Conservation (phyloP, 2,888 invertebrate species). For the Phrixothrix hirtus region DNA sequence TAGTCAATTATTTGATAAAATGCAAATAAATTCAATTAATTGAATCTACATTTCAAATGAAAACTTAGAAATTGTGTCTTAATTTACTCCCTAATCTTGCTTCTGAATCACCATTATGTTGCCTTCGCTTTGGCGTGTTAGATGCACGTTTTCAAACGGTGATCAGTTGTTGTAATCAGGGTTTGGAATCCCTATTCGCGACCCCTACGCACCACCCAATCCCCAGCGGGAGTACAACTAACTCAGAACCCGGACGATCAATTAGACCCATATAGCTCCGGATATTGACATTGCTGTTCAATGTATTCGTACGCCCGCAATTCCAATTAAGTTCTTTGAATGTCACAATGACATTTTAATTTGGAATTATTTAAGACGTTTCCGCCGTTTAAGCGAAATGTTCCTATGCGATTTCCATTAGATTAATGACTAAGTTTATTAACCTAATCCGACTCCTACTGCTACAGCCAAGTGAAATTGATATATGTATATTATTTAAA, state of each 20-base stretch:
- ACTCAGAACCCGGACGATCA: slow-evolving; percentile 43
- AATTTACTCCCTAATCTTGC: slow-evolving; percentile 22
- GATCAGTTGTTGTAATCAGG: slow-evolving; percentile 36
- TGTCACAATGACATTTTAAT: slow-evolving; percentile 51
- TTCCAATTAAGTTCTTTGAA: slow-evolving; percentile 50
- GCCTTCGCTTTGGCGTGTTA: slow-evolving; percentile 19
- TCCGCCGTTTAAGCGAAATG: slow-evolving; percentile 25
- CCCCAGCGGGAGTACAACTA: slow-evolving; percentile 31
- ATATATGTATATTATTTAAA: too few relatives aligned
- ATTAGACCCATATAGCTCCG: slow-evolving; percentile 48
- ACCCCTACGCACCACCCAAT: slow-evolving; percentile 15
- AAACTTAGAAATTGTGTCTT: slow-evolving; percentile 24
- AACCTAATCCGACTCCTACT: slow-evolving; percentile 17
- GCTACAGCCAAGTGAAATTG: too few relatives aligned
- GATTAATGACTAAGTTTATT: slow-evolving; percentile 34
- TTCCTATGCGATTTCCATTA: slow-evolving; percentile 31
- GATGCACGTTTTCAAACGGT: slow-evolving; percentile 25
- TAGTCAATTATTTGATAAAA: slow-evolving; percentile 6
- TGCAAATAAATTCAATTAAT: slow-evolving; percentile 17
- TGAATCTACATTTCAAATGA: slow-evolving; percentile 26
- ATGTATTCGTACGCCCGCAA: slow-evolving; percentile 47
- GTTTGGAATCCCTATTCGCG: slow-evolving; percentile 25
- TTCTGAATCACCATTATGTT: slow-evolving; percentile 22
- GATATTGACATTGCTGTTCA: slow-evolving; percentile 52
- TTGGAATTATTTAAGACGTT: slow-evolving; percentile 47